These are phyloP conservation scores for Myopa testacea DNA, from an alignment of 2,888 invertebrate species.

Conservation along the genomic window DNA sequence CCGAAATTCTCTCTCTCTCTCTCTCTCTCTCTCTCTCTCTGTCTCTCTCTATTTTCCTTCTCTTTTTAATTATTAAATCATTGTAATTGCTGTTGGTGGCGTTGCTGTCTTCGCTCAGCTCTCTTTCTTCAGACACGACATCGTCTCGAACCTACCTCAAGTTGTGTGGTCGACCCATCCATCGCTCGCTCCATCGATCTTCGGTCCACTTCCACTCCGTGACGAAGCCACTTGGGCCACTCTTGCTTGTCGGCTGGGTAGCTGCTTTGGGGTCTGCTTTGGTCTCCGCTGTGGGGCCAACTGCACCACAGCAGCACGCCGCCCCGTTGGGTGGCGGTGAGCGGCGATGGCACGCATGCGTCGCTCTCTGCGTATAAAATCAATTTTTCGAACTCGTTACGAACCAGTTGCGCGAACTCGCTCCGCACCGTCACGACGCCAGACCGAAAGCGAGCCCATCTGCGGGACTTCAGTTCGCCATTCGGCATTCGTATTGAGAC, in stretches of 20 bases:
- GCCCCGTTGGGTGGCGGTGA: neutral
- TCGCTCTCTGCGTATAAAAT: constrained; percentile 40
- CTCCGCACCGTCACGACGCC: constrained; percentile 22
- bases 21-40: neutral
- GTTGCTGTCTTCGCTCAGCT: neutral
- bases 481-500: constrained; percentile 30
- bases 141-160: constrained; percentile 28
- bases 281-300: no score
- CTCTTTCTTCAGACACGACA: no score
- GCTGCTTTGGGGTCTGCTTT: no score
- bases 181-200: neutral
- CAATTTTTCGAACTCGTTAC: constrained; percentile 38
- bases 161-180: neutral
- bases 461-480: no score
- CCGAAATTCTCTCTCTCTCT: neutral
- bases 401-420: constrained; percentile 43
- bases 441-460: neutral
- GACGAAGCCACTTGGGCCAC: neutral
- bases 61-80: no score
- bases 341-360: constrained; percentile 1
- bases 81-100: no score
- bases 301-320: no score
- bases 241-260: neutral
- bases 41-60: neutral
- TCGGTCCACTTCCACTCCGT: no score